Conservation (phyloP, 2,888 invertebrate species). For the Trachelus troglodyta region DNA sequence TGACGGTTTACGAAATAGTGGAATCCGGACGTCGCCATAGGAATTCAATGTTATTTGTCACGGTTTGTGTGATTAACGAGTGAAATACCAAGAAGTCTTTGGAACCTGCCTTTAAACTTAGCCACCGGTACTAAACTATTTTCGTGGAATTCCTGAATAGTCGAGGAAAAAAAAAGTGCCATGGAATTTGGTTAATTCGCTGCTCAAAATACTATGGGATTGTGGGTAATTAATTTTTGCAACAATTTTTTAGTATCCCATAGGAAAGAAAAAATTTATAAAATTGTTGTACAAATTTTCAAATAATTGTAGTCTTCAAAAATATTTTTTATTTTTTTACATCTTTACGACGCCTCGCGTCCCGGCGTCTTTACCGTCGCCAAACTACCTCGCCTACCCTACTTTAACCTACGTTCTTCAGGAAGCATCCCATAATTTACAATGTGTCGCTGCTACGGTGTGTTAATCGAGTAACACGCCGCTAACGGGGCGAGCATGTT, state of each 20-base stretch:
- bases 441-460: slow-evolving; percentile 37
- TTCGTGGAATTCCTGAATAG: background rate
- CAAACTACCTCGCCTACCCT: background rate
- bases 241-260: too few relatives aligned
- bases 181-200: background rate
- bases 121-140: background rate
- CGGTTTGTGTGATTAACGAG: background rate
- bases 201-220: background rate
- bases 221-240: background rate
- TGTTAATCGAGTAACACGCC: slow-evolving; percentile 47
- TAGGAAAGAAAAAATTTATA: background rate
- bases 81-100: background rate
- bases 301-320: background rate
- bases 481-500: slow-evolving; percentile 44
- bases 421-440: slow-evolving; percentile 35
- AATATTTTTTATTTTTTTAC: background rate
- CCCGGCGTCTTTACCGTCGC: background rate
- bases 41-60: background rate
- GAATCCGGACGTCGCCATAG: background rate
- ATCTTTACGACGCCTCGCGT: too few relatives aligned
- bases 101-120: background rate
- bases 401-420: background rate
- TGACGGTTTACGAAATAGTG: background rate
- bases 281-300: background rate
- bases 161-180: background rate